Evolutionary conservation across 2,113 vertebrate species (phyloP), one percentile per base, ranked within the genome.

Genomic region (Paralichthys olivaceus): DNA sequence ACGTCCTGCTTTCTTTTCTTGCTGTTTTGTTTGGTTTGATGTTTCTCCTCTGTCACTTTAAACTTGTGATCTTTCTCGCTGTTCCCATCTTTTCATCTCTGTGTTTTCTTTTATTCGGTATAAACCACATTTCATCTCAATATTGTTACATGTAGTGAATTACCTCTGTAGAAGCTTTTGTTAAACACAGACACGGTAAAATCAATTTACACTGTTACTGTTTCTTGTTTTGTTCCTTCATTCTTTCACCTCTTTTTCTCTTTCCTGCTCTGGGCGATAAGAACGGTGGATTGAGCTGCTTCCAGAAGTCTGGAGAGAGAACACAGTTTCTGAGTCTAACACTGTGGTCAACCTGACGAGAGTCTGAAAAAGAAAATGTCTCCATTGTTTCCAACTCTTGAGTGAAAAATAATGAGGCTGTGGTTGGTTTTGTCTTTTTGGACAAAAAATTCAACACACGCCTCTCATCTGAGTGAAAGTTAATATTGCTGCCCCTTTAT

Each of bases 291-390:
- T 49, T 61, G 57, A 57, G 67, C 67, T 53, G 23, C 37, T 68
- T 72, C 64, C 28, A 64, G 59, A 49, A 72, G 66, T 49, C 32
- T 47, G 25, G 61, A 29, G 72, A 37, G 47, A 51, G n/a, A 73
- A 34, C 62, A 28, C 20, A n/a, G 61, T 69, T 20, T 28, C 19
- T 55, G 70, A 55, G 68, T 72, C 25, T 1, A 69, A 82, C 73
- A 45, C 51, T 40, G 17, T 34, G 60, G 1, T 64, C 43, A 80
- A 69, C 23, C 55, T 49, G 84, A 77, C 77, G 47, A 15, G 54
- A 15, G 72, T 66, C 67, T 55, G 19, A 15, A 73, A 74, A 74
- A 58, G 15, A 15, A 74, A 74, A 68, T 13, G 13, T 45, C 72
- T 63, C 62, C 22, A 15, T 70, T 73, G 76, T 61, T 49, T 58